Evolutionary conservation across 2,113 vertebrate genomes (phyloP).

Genomic region (Austrofundulus limnaeus): DNA sequence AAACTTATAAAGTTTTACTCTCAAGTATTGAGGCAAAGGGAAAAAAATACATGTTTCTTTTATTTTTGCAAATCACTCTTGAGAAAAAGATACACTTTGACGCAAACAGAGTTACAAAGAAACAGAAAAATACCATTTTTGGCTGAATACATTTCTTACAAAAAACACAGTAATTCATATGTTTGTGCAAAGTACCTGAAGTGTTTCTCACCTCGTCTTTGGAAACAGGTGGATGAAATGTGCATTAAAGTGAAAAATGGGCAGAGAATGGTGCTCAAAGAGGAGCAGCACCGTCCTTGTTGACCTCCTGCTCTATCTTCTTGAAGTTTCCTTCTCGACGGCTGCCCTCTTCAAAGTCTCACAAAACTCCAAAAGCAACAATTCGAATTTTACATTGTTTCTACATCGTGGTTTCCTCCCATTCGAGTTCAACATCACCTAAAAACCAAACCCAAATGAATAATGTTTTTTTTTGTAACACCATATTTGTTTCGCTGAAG

Average conservation of each 20-base stretch:
- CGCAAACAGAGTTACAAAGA: slow-evolving; percentile 48
- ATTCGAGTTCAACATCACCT: slow-evolving; percentile 98
- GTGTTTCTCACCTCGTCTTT: slow-evolving; percentile 33
- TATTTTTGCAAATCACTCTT: slow-evolving; percentile 66
- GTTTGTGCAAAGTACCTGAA: slow-evolving; percentile 57
- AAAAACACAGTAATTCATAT: slow-evolving; percentile 57
- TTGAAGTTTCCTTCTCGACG: background rate
- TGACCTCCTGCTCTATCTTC: slow-evolving; percentile 18
- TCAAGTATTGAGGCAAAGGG: slow-evolving; percentile 17
- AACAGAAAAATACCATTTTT: slow-evolving; percentile 65
- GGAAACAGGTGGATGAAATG: slow-evolving; percentile 30
- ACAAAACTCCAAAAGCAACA: background rate
- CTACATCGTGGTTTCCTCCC: slow-evolving; percentile 99
- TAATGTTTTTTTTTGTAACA: background rate
- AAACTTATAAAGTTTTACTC: background rate
- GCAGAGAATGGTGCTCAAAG: slow-evolving; percentile 33
- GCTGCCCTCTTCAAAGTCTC: background rate
- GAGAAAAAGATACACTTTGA: slow-evolving; percentile 45
- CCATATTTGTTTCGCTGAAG: background rate
- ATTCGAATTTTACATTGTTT: slow-evolving; percentile 28
- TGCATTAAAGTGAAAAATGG: slow-evolving; percentile 31
- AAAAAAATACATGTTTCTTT: slow-evolving; percentile 48
- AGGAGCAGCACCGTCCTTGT: slow-evolving; percentile 20
- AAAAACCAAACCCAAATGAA: slow-evolving; percentile 50
- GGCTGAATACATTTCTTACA: slow-evolving; percentile 70